A percentile compares a stretch with the other conserved stretches of the same genome.
phyloP scores from a whole-genome alignment of 2,888 invertebrate species.

The Anodontia alba region DNA sequence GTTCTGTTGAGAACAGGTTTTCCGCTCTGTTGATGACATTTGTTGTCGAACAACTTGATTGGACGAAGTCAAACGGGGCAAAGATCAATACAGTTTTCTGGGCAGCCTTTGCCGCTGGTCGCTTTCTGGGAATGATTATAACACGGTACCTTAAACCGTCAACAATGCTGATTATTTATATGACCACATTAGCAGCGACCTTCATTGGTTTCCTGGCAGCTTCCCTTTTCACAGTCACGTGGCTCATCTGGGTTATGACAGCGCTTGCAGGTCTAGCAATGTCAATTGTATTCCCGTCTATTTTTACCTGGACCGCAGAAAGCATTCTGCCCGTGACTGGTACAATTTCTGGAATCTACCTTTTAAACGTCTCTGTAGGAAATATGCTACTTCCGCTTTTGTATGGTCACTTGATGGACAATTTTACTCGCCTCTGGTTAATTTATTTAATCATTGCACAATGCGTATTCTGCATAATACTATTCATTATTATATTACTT shows the following conservation, averaged over 20 bases:
- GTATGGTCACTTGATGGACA: conserved; percentile 52
- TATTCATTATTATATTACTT: conserved; percentile 31
- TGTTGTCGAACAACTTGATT: conserved; percentile 77
- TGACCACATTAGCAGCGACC: conserved; percentile 23
- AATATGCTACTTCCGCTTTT: conserved; percentile 48
- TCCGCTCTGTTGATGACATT: conserved; percentile 83
- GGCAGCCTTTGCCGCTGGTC: conserved; percentile 83
- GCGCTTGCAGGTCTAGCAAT: conserved; percentile 42
- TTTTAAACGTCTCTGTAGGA: conserved; percentile 39
- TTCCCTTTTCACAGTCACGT: conserved; percentile 20
- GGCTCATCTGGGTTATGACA: conserved; percentile 46
- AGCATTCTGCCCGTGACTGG: conserved; percentile 51
- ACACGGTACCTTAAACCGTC: conserved; percentile 79
- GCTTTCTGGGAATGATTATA: conserved; percentile 83
- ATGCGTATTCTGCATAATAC: conserved; percentile 1
- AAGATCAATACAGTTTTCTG: conserved; percentile 83
- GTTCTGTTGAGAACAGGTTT: conserved; percentile 83
- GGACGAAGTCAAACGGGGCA: conserved; percentile 78
- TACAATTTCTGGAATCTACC: conserved; percentile 41
- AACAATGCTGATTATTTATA: conserved; percentile 74
- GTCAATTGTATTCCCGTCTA: conserved; percentile 50
- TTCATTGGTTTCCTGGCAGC: conserved; percentile 39
- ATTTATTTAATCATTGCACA: conserved; percentile 32
- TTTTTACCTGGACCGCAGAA: conserved; percentile 60
- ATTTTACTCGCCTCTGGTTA: conserved; percentile 46